Conservation (phyloP, 2,797 vertebrate species). For the Sebastes melanostomus region DNA sequence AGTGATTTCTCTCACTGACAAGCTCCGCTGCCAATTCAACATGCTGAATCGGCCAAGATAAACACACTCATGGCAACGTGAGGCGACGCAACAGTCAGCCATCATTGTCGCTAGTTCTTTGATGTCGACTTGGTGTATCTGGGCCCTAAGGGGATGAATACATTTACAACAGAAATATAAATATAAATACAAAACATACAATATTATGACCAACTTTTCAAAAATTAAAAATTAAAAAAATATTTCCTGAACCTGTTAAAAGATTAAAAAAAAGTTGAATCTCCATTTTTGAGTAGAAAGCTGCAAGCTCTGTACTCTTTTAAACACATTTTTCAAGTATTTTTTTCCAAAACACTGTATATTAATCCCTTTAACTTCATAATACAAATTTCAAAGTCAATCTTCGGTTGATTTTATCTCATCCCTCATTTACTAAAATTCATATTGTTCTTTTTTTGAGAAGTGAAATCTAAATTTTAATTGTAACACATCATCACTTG, state of each 20-base stretch:
- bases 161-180: background rate
- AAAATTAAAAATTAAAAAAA: background rate
- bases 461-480: background rate
- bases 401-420: background rate
- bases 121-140: too few relatives aligned
- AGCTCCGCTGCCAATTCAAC: too few relatives aligned
- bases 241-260: background rate
- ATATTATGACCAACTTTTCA: background rate
- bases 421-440: background rate
- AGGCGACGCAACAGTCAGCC: too few relatives aligned
- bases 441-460: background rate
- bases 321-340: background rate
- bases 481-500: background rate
- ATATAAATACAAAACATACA: background rate
- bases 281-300: background rate
- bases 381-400: background rate
- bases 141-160: background rate
- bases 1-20: too few relatives aligned
- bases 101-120: too few relatives aligned
- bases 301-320: background rate
- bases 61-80: too few relatives aligned
- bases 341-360: background rate
- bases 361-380: background rate
- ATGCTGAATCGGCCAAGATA: too few relatives aligned
- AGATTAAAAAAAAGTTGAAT: background rate